These are phyloP conservation scores for Teinopalpus imperialis DNA, from an alignment of 2,888 invertebrate genomes.

Conservation along the genomic window DNA sequence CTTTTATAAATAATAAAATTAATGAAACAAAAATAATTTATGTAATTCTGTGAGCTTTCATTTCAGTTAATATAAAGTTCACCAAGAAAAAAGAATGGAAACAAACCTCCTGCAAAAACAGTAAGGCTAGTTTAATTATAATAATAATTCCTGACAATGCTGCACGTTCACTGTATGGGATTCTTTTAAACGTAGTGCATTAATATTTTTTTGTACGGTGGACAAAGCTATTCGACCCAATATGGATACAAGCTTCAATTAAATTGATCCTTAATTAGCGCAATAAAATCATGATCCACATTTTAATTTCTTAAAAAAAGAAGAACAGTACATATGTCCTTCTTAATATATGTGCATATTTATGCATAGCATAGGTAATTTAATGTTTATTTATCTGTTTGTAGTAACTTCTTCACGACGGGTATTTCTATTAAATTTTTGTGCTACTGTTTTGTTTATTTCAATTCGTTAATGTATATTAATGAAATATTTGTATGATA, in stretches of 20 bases:
- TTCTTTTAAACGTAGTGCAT: constrained; percentile 20
- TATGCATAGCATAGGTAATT: constrained; percentile 45
- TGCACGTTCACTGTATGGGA: constrained; percentile 22
- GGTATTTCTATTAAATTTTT: constrained; percentile 18
- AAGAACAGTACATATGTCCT: constrained; percentile 36
- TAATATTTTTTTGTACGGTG: constrained; percentile 45
- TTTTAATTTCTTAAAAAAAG: constrained; percentile 54
- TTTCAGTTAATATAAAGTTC: constrained; percentile 19
- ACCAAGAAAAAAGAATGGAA: constrained; percentile 25
- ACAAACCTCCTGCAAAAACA: constrained; percentile 21
- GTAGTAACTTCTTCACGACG: constrained; percentile 20
- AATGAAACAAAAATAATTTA: background rate
- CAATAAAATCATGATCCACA: constrained; percentile 62
- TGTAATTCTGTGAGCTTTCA: background rate
- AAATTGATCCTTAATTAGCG: constrained; percentile 69
- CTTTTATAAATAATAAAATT: background rate
- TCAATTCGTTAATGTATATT: constrained; percentile 7
- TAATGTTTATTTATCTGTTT: constrained; percentile 42
- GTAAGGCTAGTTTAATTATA: constrained; percentile 27
- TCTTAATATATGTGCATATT: constrained; percentile 54
- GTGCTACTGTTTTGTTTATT: constrained; percentile 14
- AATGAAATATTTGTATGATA: constrained; percentile 4
- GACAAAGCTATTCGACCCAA: constrained; percentile 49
- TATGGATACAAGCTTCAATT: constrained; percentile 59
- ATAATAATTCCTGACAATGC: constrained; percentile 24